phyloP scores from a whole-genome alignment of 2,113 vertebrate species.

The Serinus canaria region DNA sequence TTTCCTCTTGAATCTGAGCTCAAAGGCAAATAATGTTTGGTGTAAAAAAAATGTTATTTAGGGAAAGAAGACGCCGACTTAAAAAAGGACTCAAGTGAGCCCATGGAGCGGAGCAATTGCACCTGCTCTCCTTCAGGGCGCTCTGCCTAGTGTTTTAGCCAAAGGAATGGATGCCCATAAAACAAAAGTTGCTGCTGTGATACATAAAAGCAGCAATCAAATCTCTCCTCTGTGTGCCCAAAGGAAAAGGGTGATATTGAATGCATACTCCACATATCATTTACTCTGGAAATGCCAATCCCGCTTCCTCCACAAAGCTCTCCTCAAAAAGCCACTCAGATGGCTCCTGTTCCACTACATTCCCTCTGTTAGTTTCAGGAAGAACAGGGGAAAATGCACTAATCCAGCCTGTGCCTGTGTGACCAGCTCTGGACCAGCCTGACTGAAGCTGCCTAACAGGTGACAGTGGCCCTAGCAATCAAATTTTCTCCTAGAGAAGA shows the following conservation, averaged over 20 bases:
- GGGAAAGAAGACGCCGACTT: background rate
- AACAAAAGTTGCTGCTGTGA: background rate
- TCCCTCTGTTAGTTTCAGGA: background rate
- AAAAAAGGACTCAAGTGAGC: background rate
- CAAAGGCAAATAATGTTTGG: background rate
- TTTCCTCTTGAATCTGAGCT: background rate
- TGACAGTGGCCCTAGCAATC: background rate
- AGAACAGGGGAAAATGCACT: background rate
- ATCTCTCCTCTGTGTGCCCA: background rate
- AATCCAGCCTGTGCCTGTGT: background rate
- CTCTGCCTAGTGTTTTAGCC: background rate
- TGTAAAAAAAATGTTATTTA: background rate
- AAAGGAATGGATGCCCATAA: background rate
- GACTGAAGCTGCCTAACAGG: rapidly evolving
- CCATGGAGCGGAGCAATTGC: background rate
- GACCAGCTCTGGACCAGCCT: background rate
- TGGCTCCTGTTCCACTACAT: background rate
- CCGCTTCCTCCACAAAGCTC: background rate
- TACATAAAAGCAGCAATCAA: background rate
- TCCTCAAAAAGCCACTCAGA: background rate
- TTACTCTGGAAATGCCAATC: background rate
- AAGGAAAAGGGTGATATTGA: background rate
- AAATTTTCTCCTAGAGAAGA: background rate
- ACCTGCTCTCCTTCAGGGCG: background rate
- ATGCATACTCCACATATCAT: background rate